phyloP scores from a whole-genome alignment of 2,888 invertebrate genomes.

The Tipula unca region DNA sequence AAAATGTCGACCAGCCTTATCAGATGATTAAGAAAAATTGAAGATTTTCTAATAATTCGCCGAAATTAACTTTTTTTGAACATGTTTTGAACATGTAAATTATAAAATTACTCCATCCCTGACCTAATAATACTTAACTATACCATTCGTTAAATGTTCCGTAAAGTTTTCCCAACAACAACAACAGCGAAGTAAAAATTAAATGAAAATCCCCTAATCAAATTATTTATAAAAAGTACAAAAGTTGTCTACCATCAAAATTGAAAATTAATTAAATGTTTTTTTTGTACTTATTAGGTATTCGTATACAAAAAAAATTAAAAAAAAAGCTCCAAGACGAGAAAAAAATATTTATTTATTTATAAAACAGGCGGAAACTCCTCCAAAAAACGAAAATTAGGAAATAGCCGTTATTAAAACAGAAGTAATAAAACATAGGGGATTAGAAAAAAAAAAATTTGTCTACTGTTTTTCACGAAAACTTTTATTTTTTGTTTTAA shows the following conservation, averaged over 20 bases:
- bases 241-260: background rate
- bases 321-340: background rate
- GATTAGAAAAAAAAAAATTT: background rate
- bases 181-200: background rate
- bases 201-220: background rate
- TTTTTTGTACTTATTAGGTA: background rate
- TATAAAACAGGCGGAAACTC: background rate
- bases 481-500: background rate
- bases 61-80: too few relatives aligned
- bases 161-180: background rate
- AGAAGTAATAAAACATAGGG: background rate
- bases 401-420: background rate
- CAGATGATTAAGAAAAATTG: too few relatives aligned
- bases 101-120: background rate
- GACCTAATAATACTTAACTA: background rate
- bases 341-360: background rate
- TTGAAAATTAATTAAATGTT: slow-evolving; percentile 8
- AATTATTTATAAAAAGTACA: background rate
- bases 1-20: too few relatives aligned
- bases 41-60: too few relatives aligned
- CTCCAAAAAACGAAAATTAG: background rate
- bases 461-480: background rate
- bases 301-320: background rate
- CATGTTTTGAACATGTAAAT: too few relatives aligned
- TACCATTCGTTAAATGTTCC: background rate